Percentiles rank a stretch among this genome's conserved stretches.
phyloP scores from a whole-genome alignment of 2,797 vertebrate genomes.

The Lindbergichthys nudifrons region DNA sequence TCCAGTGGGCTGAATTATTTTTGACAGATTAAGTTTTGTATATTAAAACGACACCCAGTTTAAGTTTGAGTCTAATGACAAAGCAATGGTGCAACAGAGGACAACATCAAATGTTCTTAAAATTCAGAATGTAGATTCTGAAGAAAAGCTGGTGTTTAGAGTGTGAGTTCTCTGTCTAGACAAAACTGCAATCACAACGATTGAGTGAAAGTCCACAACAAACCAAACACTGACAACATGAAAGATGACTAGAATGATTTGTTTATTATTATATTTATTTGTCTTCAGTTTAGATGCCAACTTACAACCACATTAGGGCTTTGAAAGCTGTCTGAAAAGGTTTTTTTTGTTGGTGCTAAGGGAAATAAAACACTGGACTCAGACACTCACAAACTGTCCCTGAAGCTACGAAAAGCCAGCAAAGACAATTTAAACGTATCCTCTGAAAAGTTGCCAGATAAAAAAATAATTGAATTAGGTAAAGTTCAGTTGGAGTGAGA shows the following conservation, averaged over 20 bases:
- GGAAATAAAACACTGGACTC: not conserved
- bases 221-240: not conserved
- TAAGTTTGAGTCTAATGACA: not conserved
- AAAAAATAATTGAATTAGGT: not conserved
- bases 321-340: not conserved
- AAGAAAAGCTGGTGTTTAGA: not conserved
- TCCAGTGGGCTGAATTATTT: slow-evolving; percentile 24
- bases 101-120: not conserved
- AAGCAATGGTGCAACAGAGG: not conserved
- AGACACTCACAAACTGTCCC: not conserved
- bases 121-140: not conserved
- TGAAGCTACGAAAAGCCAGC: not conserved
- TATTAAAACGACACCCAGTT: slow-evolving; percentile 4
- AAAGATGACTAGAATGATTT: not conserved
- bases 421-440: slow-evolving; percentile 3
- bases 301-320: not conserved
- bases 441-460: not conserved
- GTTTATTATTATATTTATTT: not conserved
- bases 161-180: not conserved
- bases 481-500: not conserved
- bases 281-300: not conserved
- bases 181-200: not conserved
- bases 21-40: slow-evolving; percentile 29
- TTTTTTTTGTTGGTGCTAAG: not conserved
- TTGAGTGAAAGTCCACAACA: not conserved